These are phyloP conservation scores for Halyomorpha halys DNA, from an alignment of 1,140 invertebrate species.

Conservation along the genomic window DNA sequence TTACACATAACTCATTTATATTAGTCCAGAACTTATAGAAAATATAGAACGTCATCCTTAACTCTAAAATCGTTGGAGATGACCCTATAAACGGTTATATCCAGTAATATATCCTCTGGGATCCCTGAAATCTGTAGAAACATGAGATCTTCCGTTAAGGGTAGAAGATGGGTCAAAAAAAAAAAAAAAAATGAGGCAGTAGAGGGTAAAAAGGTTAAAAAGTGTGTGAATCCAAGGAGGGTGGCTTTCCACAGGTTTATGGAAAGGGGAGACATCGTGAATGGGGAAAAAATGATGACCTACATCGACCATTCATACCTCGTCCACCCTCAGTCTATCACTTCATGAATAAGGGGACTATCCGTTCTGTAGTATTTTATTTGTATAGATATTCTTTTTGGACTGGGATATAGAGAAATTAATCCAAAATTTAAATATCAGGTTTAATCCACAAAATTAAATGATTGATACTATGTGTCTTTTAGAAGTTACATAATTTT, in stretches of 20 bases:
- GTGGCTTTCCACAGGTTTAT: neutral
- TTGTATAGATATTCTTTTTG: no score
- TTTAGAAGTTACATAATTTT: no score
- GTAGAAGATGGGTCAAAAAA: neutral
- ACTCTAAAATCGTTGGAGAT: no score
- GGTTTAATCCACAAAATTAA: no score
- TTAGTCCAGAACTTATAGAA: neutral
- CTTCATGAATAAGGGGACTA: no score
- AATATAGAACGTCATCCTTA: neutral
- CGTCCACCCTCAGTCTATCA: no score
- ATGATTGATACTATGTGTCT: no score
- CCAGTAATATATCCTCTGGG: neutral
- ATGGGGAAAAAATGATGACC: slow-evolving; percentile 3
- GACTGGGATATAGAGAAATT: no score
- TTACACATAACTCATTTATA: no score
- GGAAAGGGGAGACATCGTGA: neutral
- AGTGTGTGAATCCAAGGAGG: neutral
- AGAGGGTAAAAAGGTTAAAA: neutral
- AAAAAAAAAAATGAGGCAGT: neutral
- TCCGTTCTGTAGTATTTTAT: no score
- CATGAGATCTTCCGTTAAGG: neutral
- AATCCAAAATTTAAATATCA: no score
- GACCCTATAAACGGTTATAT: no score
- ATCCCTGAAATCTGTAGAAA: neutral
- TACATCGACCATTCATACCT: neutral